Base-by-base conservation (phyloP, 2,888 invertebrate species). In the Dimorphilus gyrociliatus region DNA sequence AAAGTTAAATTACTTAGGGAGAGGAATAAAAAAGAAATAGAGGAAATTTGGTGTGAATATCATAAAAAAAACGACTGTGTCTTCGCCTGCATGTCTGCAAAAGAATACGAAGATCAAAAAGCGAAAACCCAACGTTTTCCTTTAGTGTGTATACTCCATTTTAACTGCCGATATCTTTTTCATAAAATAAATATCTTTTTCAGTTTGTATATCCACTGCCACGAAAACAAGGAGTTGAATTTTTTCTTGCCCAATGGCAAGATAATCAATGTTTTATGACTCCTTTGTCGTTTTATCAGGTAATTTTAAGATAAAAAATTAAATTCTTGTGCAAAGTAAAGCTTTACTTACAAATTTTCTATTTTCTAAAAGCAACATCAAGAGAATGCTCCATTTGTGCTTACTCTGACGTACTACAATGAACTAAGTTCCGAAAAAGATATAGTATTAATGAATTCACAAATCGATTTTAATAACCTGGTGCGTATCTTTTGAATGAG, bases 151-250 rank as follows among this genome's bases (percentile, higher is more conserved):
- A 15, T 2, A 2, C 6, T 24, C 4, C 6, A 6, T 24, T 7
- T 14, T 14, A 4, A 14, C 13, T 13, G 7, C 15, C 13, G 24
- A 4, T 4, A 24, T 24, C 24, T 24, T 6, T 24, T 15, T 33
- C 13, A 10, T 16, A 15, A 32, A 15, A 17, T 36, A 21, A 6
- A 19, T 6, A 10, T 16, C 16, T 38, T 3, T 46, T 50, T 36
- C 45, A 56, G 51, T 61, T 61, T 42, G 34, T 60, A 6, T 59
- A 50, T 29, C 51, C 59, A 16, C 25, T 61, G 14, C 57, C 55
- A 12, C 46, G 53, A 34, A 44, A 45, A 16, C 48, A 51, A 41
- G 59, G 59, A 5, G 53, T 46, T 40, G 55, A 57, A 37, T 56
- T 55, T 36, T 48, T 51, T 23, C 35, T 55, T 26, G 48, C 52